phyloP scores from a whole-genome alignment of 2,113 vertebrate genomes.

The Verasper variegatus region DNA sequence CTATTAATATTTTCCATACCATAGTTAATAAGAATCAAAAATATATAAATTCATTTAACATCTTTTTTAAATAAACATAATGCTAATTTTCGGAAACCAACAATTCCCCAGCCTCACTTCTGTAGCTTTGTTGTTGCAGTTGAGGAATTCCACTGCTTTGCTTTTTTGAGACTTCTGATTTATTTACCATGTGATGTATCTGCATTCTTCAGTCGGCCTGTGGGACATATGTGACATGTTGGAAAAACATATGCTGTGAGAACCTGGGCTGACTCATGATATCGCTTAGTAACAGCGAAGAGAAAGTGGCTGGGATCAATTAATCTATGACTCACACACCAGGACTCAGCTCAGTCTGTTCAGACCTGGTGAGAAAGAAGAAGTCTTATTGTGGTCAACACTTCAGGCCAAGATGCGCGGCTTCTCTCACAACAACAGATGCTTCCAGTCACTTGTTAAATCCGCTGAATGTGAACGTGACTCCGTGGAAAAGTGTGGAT shows the following conservation, averaged over 20 bases:
- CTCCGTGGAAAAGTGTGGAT: slow-evolving; percentile 55
- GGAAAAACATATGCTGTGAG: not conserved
- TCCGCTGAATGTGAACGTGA: not conserved
- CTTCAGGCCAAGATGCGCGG: not conserved
- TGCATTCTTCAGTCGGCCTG: not conserved
- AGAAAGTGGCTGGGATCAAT: not conserved
- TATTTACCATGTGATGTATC: not conserved
- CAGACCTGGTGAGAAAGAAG: not conserved
- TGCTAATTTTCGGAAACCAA: too few species aligned
- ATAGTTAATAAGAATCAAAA: too few species aligned
- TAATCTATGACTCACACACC: not conserved
- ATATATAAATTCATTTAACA: too few species aligned
- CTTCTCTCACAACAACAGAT: slow-evolving; percentile 13
- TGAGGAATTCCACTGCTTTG: too few species aligned
- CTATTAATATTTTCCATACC: too few species aligned
- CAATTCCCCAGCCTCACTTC: too few species aligned
- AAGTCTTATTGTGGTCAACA: not conserved
- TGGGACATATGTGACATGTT: not conserved
- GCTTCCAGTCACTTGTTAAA: slow-evolving; percentile 41
- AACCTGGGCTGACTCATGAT: slow-evolving; percentile 3
- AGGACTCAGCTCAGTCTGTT: not conserved
- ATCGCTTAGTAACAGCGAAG: not conserved
- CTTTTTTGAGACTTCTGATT: not conserved
- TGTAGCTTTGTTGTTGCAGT: too few species aligned
- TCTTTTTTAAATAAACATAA: too few species aligned